These are phyloP conservation scores for Ataeniobius toweri DNA, from an alignment of 2,797 vertebrate species.

Conservation along the genomic window DNA sequence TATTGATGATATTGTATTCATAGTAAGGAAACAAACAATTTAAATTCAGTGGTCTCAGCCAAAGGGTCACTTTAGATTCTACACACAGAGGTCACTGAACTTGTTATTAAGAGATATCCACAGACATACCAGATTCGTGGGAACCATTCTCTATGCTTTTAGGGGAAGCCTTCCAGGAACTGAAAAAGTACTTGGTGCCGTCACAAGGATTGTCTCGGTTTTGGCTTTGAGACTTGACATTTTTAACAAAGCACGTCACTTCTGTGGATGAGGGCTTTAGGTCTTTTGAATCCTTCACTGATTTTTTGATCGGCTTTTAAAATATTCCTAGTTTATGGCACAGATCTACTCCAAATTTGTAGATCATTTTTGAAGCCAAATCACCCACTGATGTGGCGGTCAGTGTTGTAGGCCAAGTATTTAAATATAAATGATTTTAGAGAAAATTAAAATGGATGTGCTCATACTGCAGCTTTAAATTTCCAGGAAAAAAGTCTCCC, in stretches of 20 bases:
- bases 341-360: slow-evolving; percentile 1
- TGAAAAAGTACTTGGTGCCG: slow-evolving; percentile 5
- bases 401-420: not conserved
- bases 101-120: not conserved
- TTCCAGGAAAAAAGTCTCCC: not conserved
- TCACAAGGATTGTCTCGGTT: slow-evolving; percentile 8
- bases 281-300: not conserved
- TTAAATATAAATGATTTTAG: not conserved
- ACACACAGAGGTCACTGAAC: not conserved
- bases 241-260: slow-evolving; percentile 1
- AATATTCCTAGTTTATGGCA: not conserved
- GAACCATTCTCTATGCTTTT: slow-evolving; percentile 3
- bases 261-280: not conserved
- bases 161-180: not conserved
- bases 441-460: not conserved
- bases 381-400: not conserved
- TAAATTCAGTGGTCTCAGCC: not conserved
- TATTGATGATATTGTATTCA: too few relatives aligned
- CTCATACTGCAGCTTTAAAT: not conserved
- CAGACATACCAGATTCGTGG: not conserved
- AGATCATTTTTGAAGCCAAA: not conserved
- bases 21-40: slow-evolving; percentile 16
- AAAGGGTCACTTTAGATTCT: slow-evolving; percentile 16
- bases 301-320: not conserved
- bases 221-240: not conserved